Conservation (phyloP, 2,797 vertebrate species). For the Typhlichthys subterraneus region DNA sequence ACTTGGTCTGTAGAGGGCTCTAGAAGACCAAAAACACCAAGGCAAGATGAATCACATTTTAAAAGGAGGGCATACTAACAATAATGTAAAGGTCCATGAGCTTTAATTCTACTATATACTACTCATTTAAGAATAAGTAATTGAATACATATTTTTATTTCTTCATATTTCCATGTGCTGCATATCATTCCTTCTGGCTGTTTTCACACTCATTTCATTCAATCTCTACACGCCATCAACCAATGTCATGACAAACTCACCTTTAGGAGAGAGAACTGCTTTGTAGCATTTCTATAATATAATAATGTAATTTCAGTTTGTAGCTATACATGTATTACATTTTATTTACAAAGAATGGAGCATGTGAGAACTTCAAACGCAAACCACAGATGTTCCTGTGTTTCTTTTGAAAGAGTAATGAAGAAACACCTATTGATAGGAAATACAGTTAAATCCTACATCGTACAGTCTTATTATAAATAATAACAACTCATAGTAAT, state of each 20-base stretch:
- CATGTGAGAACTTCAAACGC: too few relatives aligned
- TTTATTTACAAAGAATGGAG: too few relatives aligned
- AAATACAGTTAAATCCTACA: too few relatives aligned
- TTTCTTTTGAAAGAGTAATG: too few relatives aligned
- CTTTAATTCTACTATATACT: slow-evolving; percentile 17
- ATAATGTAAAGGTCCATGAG: background rate
- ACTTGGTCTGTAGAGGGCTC: slow-evolving; percentile 56
- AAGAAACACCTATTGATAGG: too few relatives aligned
- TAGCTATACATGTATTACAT: too few relatives aligned
- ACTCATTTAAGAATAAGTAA: slow-evolving; percentile 11
- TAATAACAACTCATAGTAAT: too few relatives aligned
- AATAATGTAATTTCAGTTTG: slow-evolving; percentile 1
- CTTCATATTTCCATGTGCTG: background rate
- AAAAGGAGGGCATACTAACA: slow-evolving; percentile 8
- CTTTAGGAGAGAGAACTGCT: slow-evolving; percentile 24
- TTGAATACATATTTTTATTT: background rate
- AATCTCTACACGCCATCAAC: slow-evolving; percentile 18
- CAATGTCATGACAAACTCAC: slow-evolving; percentile 17
- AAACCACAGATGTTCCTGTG: too few relatives aligned
- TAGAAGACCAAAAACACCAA: slow-evolving; percentile 29
- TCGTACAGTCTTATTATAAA: too few relatives aligned
- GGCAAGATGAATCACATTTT: background rate
- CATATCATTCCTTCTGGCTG: background rate
- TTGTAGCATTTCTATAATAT: slow-evolving; percentile 24
- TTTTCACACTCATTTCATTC: background rate